Evolutionary conservation across 92 coral and sea anemone species (phyloP), one percentile per base, ranked within the genome.

Genomic region (Umimayanthus kanabou): DNA sequence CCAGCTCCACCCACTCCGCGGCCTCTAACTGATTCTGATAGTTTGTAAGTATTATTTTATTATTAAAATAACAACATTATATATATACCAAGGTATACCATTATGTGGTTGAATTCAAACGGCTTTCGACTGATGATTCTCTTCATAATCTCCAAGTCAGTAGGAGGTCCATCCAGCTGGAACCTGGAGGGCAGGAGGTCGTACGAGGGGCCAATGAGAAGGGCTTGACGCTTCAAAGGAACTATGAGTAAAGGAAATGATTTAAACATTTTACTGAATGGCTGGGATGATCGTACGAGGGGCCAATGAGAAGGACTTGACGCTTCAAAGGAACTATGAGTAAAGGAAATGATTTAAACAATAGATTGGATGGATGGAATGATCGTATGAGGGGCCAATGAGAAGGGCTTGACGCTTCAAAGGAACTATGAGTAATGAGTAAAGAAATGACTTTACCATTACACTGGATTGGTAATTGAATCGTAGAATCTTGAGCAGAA

Each of bases 191-290:
- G 86, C 4, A 82, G 22, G 30, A 5, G 58, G 0, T 65, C 76
- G 40, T 82, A 82, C 14, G 86, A 82, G 1, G 86, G 86, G 8
- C 86, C 86, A 39, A 82, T 82, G 64, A 82, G 86, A 82, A 82
- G 86, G 4, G 86, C 86, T 47, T 40, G 86, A 42, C 87, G 87
- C 43, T 69, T 58, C 72, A 57, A 33, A 18, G 10, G 55, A 76
- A 76, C 80, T 76, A 22, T 22, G 23, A 4, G 57, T 10, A 29
- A 76, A 42, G 22, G 7, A 40, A 39, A 20, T 10, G n/a, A 13
- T 7, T 2, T 61, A 1, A 22, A 14, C 4, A 53, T 11, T 53
- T 1, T 6, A 1, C 3, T 14, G n/a, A 13, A 40, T 2, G 3
- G 86, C 61, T 1, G 39, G 20, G 29, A 22, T 53, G 39, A 0